Evolutionary conservation across 2,797 vertebrate species (phyloP).

Genomic region (Vipera latastei): DNA sequence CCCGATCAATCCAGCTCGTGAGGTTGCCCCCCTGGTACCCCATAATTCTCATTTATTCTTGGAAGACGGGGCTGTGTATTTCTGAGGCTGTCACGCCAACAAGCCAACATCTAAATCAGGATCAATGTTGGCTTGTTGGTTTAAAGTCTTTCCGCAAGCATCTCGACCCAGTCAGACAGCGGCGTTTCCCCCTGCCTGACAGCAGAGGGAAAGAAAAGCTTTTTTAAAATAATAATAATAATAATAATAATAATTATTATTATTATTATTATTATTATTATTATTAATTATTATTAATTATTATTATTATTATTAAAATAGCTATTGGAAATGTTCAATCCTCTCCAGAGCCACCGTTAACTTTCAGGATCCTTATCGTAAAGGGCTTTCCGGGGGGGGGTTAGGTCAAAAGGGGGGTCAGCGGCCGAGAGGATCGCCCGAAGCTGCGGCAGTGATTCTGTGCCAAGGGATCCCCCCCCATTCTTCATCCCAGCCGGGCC

Average conservation of each 20-base stretch:
- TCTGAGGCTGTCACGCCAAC: background rate
- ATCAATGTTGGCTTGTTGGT: background rate
- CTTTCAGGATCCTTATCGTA: background rate
- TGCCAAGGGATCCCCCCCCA: too few relatives aligned
- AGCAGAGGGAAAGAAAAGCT: background rate
- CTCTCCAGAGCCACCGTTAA: too few relatives aligned
- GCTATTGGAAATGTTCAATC: background rate
- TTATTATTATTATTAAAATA: too few relatives aligned
- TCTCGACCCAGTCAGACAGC: background rate
- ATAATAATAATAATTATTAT: too few relatives aligned
- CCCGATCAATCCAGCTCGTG: too few relatives aligned
- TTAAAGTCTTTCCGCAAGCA: background rate
- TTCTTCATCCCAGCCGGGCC: background rate
- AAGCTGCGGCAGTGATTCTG: background rate
- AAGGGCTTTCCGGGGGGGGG: too few relatives aligned
- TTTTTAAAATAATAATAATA: too few relatives aligned
- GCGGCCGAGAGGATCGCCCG: background rate
- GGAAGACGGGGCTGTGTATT: background rate
- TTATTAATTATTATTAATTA: too few relatives aligned
- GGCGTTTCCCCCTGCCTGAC: rapidly evolving
- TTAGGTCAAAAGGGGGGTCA: background rate
- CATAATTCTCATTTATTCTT: background rate
- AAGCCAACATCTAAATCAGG: background rate
- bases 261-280: too few relatives aligned
- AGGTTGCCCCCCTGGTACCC: background rate